Conservation (phyloP, 2,888 invertebrate genomes). For the Clitarchus hookeri region DNA sequence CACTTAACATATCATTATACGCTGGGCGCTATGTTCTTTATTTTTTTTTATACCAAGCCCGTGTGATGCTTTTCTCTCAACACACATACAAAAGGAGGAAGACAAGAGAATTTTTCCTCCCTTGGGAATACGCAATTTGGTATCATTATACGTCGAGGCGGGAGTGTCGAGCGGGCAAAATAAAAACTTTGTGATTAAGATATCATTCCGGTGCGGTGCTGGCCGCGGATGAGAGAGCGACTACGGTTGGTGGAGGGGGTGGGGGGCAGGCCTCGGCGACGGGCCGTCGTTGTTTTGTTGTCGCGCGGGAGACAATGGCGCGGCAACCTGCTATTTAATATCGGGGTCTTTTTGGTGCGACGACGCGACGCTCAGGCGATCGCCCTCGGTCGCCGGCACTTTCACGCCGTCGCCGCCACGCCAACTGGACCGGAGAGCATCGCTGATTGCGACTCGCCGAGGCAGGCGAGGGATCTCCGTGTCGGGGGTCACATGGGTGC, state of each 20-base stretch:
- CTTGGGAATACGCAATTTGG: neutral
- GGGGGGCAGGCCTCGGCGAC: neutral
- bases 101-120: neutral
- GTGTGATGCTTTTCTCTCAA: neutral
- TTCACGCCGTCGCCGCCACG: neutral
- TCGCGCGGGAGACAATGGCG: neutral
- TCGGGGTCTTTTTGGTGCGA: neutral
- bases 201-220: neutral
- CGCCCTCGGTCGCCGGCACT: neutral
- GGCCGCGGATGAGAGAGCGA: neutral
- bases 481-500: too few relatives aligned
- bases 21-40: neutral
- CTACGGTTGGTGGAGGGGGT: neutral
- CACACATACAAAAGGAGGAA: slow-evolving; percentile 8
- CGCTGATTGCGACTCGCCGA: neutral
- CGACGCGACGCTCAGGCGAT: neutral
- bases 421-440: neutral
- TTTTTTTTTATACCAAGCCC: neutral
- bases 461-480: too few relatives aligned
- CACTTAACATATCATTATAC: neutral
- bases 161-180: neutral
- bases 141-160: neutral
- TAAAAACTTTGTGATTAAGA: slow-evolving; percentile 14
- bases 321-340: neutral
- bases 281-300: neutral